Conservation (phyloP, 2,113 vertebrate genomes). For the Pelecanoides urinatrix region DNA sequence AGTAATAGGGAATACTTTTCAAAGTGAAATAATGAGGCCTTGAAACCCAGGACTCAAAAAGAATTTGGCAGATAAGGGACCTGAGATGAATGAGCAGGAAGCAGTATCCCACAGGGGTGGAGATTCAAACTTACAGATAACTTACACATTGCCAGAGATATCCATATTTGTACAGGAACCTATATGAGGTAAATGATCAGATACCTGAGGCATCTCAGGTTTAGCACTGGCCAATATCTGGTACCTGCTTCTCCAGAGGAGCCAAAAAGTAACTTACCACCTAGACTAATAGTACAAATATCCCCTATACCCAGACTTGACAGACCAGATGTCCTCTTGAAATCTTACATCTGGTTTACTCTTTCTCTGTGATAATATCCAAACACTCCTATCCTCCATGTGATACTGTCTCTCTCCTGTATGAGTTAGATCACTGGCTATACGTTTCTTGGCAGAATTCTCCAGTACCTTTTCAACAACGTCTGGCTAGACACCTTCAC, state of each 20-base stretch:
- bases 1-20: neutral
- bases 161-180: neutral
- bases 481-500: constrained; percentile 90
- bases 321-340: neutral
- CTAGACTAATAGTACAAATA: neutral
- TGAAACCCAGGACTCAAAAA: neutral
- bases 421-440: neutral
- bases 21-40: neutral
- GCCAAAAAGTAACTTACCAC: neutral
- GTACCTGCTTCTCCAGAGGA: neutral
- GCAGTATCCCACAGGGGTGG: neutral
- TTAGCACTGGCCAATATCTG: neutral
- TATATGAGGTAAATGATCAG: neutral
- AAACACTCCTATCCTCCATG: neutral
- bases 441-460: constrained; percentile 69
- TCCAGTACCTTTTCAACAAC: constrained; percentile 86
- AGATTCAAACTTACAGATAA: neutral
- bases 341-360: neutral
- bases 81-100: neutral
- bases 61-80: neutral
- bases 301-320: neutral
- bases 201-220: neutral
- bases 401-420: neutral
- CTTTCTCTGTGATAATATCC: neutral
- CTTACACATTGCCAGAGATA: neutral